These are phyloP conservation scores for Arizona elegans DNA, from an alignment of 2,113 vertebrate species.

Conservation along the genomic window DNA sequence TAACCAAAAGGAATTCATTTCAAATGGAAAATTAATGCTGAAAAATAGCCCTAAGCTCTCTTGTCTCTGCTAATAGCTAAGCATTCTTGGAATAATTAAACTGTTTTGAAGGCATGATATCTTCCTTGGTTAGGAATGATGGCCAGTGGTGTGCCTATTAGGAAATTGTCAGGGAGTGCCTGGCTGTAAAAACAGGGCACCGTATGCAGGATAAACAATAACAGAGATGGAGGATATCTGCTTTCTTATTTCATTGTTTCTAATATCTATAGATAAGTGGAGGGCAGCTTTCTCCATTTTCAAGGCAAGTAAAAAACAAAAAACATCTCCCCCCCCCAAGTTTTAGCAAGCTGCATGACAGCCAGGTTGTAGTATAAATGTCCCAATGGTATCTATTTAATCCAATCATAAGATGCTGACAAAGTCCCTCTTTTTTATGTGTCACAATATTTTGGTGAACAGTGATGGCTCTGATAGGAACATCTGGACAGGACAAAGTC, in stretches of 20 bases:
- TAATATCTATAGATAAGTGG: background rate
- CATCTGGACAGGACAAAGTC: background rate
- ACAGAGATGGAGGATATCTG: fast-evolving
- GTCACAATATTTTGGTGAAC: background rate
- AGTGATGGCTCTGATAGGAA: background rate
- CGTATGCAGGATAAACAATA: background rate
- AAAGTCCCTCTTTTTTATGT: background rate
- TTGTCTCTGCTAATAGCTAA: constrained; percentile 82
- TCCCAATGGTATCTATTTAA: background rate
- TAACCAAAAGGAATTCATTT: constrained; percentile 91
- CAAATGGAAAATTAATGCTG: constrained; percentile 87
- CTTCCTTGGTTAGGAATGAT: constrained; percentile 60
- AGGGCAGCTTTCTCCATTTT: background rate
- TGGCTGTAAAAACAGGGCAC: constrained; percentile 6
- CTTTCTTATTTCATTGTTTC: background rate
- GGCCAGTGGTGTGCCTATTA: constrained; percentile 39
- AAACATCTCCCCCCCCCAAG: fast-evolving
- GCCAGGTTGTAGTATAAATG: background rate
- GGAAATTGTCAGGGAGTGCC: constrained; percentile 8
- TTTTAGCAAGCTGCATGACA: background rate
- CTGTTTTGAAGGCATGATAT: constrained; percentile 77
- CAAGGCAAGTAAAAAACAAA: background rate
- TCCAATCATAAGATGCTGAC: background rate
- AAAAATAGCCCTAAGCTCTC: constrained; percentile 85
- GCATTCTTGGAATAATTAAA: constrained; percentile 81